These are phyloP conservation scores for Empidonax traillii DNA, from an alignment of 2,113 vertebrate species.

Conservation along the genomic window DNA sequence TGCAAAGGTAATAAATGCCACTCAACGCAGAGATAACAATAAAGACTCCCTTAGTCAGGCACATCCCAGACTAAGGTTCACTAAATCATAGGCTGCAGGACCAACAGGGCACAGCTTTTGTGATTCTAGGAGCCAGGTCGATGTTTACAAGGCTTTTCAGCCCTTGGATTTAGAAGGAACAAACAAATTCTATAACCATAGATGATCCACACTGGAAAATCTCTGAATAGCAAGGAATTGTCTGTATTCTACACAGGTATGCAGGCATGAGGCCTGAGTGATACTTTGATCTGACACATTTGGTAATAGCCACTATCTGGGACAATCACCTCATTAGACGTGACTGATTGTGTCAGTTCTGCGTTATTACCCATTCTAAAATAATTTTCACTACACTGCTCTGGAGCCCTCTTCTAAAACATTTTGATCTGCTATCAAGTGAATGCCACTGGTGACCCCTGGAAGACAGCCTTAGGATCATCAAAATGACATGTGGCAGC, in stretches of 20 bases:
- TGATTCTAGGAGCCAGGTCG: background rate
- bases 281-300: background rate
- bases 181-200: background rate
- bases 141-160: background rate
- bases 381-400: background rate
- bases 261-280: background rate
- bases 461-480: background rate
- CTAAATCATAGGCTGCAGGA: background rate
- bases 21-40: background rate
- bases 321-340: background rate
- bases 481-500: background rate
- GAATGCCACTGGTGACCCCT: background rate
- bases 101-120: background rate
- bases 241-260: background rate
- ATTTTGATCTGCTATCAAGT: background rate
- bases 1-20: background rate
- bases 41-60: background rate
- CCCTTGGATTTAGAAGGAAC: background rate
- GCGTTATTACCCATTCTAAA: background rate
- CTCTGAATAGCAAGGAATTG: background rate
- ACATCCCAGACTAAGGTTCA: background rate
- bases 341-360: background rate
- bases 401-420: background rate
- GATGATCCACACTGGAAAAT: constrained; percentile 5
- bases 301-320: background rate